phyloP scores from a whole-genome alignment of 2,888 invertebrate genomes.

The Drosophila macrospina region DNA sequence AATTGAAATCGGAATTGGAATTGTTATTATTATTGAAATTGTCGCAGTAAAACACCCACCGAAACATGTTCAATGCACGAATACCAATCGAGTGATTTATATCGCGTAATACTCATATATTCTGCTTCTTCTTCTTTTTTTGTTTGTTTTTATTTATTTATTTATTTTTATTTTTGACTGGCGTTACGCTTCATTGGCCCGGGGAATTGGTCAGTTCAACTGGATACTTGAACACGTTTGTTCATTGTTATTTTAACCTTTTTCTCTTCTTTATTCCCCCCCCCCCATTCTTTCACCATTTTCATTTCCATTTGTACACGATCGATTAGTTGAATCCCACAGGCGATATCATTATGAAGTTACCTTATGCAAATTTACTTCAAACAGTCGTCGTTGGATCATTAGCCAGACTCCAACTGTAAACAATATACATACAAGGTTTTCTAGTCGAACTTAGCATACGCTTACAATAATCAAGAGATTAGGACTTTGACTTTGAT shows the following conservation, averaged over 20 bases:
- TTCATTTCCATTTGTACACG: slow-evolving; percentile 40
- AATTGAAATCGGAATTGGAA: no score
- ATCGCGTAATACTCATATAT: slow-evolving; percentile 6
- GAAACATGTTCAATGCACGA: slow-evolving; percentile 25
- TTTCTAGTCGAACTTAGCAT: slow-evolving; percentile 9
- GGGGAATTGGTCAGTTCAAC: slow-evolving; percentile 18
- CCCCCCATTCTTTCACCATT: no score
- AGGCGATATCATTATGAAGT: slow-evolving; percentile 42
- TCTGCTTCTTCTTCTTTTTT: neutral
- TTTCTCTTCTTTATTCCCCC: neutral
- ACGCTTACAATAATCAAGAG: slow-evolving; percentile 1
- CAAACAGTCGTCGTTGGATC: slow-evolving; percentile 20
- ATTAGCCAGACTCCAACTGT: slow-evolving; percentile 42
- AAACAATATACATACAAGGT: slow-evolving; percentile 14
- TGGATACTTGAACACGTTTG: slow-evolving; percentile 48
- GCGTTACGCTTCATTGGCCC: slow-evolving; percentile 15
- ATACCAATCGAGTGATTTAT: slow-evolving; percentile 46
- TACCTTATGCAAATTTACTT: slow-evolving; percentile 37
- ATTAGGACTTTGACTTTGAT: neutral
- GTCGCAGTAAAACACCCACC: slow-evolving; percentile 46
- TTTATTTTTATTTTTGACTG: slow-evolving; percentile 1
- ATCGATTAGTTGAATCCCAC: slow-evolving; percentile 53
- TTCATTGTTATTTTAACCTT: slow-evolving; percentile 8
- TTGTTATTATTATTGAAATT: slow-evolving; percentile 22
- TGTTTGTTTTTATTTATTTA: neutral